Evolutionary conservation across 2,797 vertebrate species (phyloP).

Genomic region (Spinus pinus): DNA sequence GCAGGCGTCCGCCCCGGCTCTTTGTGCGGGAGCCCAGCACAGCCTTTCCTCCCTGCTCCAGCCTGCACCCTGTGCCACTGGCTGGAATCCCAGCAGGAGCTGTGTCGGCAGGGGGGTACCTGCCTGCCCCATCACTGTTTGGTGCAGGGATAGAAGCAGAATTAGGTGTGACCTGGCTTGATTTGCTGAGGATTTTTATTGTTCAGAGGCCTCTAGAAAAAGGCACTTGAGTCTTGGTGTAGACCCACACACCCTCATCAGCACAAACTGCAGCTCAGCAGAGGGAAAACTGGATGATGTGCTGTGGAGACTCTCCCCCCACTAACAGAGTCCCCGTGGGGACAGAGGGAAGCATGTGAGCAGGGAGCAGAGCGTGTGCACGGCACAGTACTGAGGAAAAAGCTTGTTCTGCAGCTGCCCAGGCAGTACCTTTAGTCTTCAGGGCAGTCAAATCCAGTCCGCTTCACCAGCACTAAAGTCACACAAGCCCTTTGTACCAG

Average conservation of each 20-base stretch:
- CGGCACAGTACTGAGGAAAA: background rate
- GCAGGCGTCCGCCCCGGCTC: fast-evolving
- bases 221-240: background rate
- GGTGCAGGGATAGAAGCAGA: background rate
- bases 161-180: background rate
- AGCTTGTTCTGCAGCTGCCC: slow-evolving; percentile 55
- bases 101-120: background rate
- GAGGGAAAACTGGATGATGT: background rate
- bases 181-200: background rate
- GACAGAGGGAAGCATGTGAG: background rate
- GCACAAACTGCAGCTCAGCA: background rate
- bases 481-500: slow-evolving; percentile 33
- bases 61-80: background rate
- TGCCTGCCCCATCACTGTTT: background rate
- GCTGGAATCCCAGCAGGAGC: background rate
- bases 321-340: background rate
- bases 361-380: background rate
- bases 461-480: slow-evolving; percentile 49
- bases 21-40: background rate
- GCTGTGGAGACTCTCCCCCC: background rate
- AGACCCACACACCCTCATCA: background rate
- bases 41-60: background rate
- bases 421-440: slow-evolving; percentile 60
- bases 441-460: slow-evolving; percentile 49
- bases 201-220: background rate